Conservation (phyloP, 2,797 vertebrate genomes). For the Hoplostethus mediterraneus region DNA sequence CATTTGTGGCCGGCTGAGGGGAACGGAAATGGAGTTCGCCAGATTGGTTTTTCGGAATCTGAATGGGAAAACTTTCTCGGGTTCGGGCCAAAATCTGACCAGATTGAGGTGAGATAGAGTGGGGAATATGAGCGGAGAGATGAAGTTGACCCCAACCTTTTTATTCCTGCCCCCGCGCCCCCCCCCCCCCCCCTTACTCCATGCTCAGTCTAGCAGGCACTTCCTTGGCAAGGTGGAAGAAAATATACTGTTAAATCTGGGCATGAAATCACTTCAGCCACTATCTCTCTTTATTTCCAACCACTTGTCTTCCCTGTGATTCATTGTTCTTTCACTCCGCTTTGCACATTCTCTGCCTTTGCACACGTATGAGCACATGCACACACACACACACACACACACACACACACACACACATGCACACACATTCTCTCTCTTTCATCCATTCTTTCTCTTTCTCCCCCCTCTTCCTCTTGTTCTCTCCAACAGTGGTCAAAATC, state of each 20-base stretch:
- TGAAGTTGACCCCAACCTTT: slow-evolving; percentile 85
- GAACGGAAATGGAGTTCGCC: slow-evolving; percentile 67
- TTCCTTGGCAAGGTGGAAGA: slow-evolving; percentile 63
- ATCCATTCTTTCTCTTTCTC: slow-evolving; percentile 44
- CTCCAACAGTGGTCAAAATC: slow-evolving; percentile 64
- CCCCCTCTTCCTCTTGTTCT: slow-evolving; percentile 40
- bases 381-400: slow-evolving; percentile 7
- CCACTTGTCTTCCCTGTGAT: slow-evolving; percentile 71
- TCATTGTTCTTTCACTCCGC: slow-evolving; percentile 67
- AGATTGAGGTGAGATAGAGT: slow-evolving; percentile 75
- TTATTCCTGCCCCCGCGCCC: slow-evolving; percentile 74
- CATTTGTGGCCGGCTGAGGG: slow-evolving; percentile 57
- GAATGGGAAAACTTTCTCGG: slow-evolving; percentile 66
- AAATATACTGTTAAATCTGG: slow-evolving; percentile 68
- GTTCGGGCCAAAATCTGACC: slow-evolving; percentile 54
- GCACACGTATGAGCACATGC: slow-evolving; percentile 22
- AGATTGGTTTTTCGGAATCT: slow-evolving; percentile 74
- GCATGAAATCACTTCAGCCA: slow-evolving; percentile 68
- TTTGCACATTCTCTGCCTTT: slow-evolving; percentile 60
- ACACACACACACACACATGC: slow-evolving; percentile 12
- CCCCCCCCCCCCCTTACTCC: slow-evolving; percentile 2
- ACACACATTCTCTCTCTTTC: slow-evolving; percentile 57
- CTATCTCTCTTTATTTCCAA: slow-evolving; percentile 71
- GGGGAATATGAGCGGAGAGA: slow-evolving; percentile 74
- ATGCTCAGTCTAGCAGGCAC: slow-evolving; percentile 51